A percentile compares a stretch with the other conserved stretches of the same genome.
These are phyloP conservation scores for Astyanax mexicanus DNA, from an alignment of 2,797 vertebrate species.

Conservation along the genomic window DNA sequence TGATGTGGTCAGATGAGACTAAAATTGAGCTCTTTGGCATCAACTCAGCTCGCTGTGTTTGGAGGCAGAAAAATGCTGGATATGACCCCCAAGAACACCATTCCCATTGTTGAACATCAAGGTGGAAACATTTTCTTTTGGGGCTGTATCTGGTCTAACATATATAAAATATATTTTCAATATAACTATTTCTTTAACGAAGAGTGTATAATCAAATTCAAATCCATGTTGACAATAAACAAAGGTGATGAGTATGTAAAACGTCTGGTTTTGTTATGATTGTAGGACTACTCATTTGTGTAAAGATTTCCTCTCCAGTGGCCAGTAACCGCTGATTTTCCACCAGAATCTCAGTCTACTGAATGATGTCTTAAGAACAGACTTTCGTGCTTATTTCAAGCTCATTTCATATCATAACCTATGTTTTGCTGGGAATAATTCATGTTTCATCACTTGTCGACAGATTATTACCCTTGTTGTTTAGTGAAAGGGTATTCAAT, in stretches of 20 bases:
- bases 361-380: not conserved
- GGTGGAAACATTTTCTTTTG: too few relatives aligned
- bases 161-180: too few relatives aligned
- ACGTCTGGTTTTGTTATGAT: not conserved
- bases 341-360: not conserved
- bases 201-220: constrained; percentile 24
- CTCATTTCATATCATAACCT: constrained; percentile 9
- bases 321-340: not conserved
- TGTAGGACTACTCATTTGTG: not conserved
- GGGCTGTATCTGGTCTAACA: too few relatives aligned
- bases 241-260: not conserved
- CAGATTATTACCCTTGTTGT: constrained; percentile 38
- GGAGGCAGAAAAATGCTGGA: too few relatives aligned
- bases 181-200: too few relatives aligned
- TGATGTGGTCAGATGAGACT: too few relatives aligned
- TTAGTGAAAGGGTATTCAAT: constrained; percentile 31
- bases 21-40: too few relatives aligned
- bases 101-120: too few relatives aligned
- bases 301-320: not conserved
- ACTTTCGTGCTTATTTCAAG: not conserved
- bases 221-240: not conserved
- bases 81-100: too few relatives aligned
- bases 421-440: constrained; percentile 40
- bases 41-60: too few relatives aligned
- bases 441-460: constrained; percentile 45